These are phyloP conservation scores for Cantharis rufa DNA, from an alignment of 2,888 invertebrate species.

Conservation along the genomic window DNA sequence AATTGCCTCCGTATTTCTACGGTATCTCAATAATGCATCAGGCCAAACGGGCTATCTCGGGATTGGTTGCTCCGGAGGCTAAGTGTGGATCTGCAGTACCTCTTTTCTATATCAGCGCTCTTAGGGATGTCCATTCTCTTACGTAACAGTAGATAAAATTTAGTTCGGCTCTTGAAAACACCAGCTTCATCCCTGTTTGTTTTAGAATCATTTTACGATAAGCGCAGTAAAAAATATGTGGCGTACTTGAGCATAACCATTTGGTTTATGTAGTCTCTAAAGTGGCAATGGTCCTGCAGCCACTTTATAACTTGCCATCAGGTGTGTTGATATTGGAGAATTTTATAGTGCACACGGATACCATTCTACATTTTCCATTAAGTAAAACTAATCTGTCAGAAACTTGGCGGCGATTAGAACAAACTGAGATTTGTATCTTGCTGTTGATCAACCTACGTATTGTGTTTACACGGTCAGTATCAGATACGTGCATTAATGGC, in stretches of 20 bases:
- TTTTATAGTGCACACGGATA: conserved; percentile 29
- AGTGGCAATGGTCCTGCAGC: conserved; percentile 32
- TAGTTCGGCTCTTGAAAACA: conserved; percentile 21
- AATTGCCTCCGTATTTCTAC: conserved; percentile 60
- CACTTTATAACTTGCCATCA: conserved; percentile 30
- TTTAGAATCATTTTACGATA: conserved; percentile 27
- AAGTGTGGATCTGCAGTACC: conserved; percentile 38
- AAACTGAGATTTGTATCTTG: conserved; percentile 32
- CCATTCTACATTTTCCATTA: conserved; percentile 34
- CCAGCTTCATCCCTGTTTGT: conserved; percentile 32
- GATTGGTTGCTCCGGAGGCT: conserved; percentile 31
- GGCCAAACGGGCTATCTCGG: conserved; percentile 36
- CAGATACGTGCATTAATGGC: conserved; percentile 32
- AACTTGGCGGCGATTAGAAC: conserved; percentile 31
- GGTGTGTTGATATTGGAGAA: conserved; percentile 28
- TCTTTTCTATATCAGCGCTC: conserved; percentile 42
- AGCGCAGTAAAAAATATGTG: conserved; percentile 32
- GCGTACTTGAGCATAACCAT: conserved; percentile 31
- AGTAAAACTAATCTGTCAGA: conserved; percentile 28
- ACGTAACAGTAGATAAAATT: conserved; percentile 28
- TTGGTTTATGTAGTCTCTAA: conserved; percentile 32
- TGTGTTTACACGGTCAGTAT: conserved; percentile 36
- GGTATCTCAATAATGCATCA: conserved; percentile 50
- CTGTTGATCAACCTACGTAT: conserved; percentile 33
- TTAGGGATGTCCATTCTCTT: conserved; percentile 31